Evolutionary conservation across 2,113 vertebrate genomes (phyloP), one percentile per base, ranked within the genome.

Genomic region (Brachirus orientalis): DNA sequence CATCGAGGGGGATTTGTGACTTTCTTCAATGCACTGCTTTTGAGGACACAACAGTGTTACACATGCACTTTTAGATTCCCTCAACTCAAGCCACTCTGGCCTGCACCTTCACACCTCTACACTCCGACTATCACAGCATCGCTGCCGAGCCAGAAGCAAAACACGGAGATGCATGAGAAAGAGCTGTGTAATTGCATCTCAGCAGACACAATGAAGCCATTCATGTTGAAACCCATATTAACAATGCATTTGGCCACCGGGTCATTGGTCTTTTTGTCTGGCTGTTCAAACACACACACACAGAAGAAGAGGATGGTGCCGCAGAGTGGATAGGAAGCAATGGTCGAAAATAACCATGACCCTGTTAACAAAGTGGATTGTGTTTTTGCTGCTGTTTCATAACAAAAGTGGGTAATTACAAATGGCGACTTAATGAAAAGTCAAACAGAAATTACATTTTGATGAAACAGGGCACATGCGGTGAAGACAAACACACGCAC

Each of bases 381-480:
- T 37, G 53, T 79, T 58, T 51, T 66, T 33, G 22, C n/a, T 64
- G 53, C 36, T 6, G 22, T 41, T 67, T 76, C 44, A 35, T 18
- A 52, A 66, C 51, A 63, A 76, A 61, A 58, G 22, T 38, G n/a
- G 20, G 6, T 58, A 63, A 66, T 68, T 70, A 40, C 55, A 36
- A 58, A 65, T 58, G 19, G 63, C 41, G 36, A 61, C 19, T 55
- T 55, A 6, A 20, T 58, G 33, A 6, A 46, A 46, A 38, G 40
- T 41, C 57, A 6, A 70, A 54, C 46, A 19, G 66, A 22, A n/a
- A n/a, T n/a, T n/a, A n/a, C n/a, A 45, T 57, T 16, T 12, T 56
- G 65, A 69, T 63, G 9, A 61, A 71, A 67, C 46, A 19, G 40
- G 38, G n/a, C 43, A 28, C 46, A 48, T 17, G 41, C 37, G 63